Evolutionary conservation across 2,113 vertebrate genomes (phyloP), one percentile per base, ranked within the genome.

Genomic region (Nanorana parkeri): DNA sequence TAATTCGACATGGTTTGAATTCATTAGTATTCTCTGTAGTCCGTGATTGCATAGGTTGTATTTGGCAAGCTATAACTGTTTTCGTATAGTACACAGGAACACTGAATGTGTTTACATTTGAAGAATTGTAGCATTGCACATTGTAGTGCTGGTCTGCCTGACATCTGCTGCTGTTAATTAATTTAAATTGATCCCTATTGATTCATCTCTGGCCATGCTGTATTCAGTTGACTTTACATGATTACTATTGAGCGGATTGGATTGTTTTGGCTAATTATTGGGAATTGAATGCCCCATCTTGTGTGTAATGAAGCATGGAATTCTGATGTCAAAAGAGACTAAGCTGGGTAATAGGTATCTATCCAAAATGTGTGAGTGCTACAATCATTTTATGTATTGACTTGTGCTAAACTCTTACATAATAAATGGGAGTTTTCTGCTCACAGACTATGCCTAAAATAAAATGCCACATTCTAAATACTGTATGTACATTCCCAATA

Each of bases 231-330:
- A 75, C 13, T 36, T 82, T 58, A 75, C 80, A n/a, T 56, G 71
- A 82, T 82, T 82, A 75, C 63, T 83, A 83, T 83, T 61, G 72
- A 76, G 63, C 63, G n/a, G 28, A 68, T 60, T 21, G 63, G 64
- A 83, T 83, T 83, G 64, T 61, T 83, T 68, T 55, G 64, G 71
- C 80, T 76, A 83, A 72, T 83, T 83, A 76, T 76, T 64, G 68
- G 32, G 73, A 75, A 68, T 65, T 74, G 63, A 51, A 74, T 60
- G 80, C 32, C 63, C 73, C 60, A 52, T 23, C 63, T 76, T 66
- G 28, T 41, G 61, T 81, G 63, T 68, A 68, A 82, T 76, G 61
- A 82, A 76, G 71, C 63, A 67, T 17, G 61, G 51, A n/a, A 52
- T 65, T 81, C 55, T 29, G 19, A 61, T 81, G 61, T 66, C 71